Percentiles rank a stretch among this genome's conserved stretches.
Conservation (phyloP, 2,888 invertebrate genomes). For the Sinohyriopsis cumingii region DNA sequence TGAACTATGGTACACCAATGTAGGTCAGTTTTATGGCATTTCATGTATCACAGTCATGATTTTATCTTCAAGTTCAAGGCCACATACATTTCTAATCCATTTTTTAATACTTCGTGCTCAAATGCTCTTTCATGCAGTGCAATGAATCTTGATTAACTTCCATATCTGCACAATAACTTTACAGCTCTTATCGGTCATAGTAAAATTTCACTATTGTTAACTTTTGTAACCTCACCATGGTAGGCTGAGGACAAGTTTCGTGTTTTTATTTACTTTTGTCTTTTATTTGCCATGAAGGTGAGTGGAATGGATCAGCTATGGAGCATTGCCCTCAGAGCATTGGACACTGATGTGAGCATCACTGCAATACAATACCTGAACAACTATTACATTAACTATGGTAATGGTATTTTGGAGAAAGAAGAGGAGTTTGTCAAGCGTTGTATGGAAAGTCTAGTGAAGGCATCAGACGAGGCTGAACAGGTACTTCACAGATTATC, state of each 20-base stretch:
- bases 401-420: conserved; percentile 84
- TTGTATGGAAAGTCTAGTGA: conserved; percentile 91
- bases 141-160: too few species aligned
- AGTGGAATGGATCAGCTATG: conserved; percentile 94
- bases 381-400: conserved; percentile 89
- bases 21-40: too few species aligned
- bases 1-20: too few species aligned
- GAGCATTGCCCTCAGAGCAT: conserved; percentile 92
- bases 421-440: conserved; percentile 94
- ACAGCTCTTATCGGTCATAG: too few species aligned
- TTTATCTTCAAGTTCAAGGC: too few species aligned
- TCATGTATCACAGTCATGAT: too few species aligned
- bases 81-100: too few species aligned
- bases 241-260: background rate
- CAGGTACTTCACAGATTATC: conserved; percentile 29
- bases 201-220: too few species aligned
- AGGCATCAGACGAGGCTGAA: conserved; percentile 40
- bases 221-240: too few species aligned
- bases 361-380: conserved; percentile 95
- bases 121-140: too few species aligned
- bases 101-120: too few species aligned
- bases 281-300: conserved; percentile 45
- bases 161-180: too few species aligned
- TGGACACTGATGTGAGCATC: conserved; percentile 94
- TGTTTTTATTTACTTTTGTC: background rate